A percentile compares a stretch with the other conserved stretches of the same genome.
phyloP scores from a whole-genome alignment of 1,140 invertebrate genomes.

The Choristoneura fumiferana region DNA sequence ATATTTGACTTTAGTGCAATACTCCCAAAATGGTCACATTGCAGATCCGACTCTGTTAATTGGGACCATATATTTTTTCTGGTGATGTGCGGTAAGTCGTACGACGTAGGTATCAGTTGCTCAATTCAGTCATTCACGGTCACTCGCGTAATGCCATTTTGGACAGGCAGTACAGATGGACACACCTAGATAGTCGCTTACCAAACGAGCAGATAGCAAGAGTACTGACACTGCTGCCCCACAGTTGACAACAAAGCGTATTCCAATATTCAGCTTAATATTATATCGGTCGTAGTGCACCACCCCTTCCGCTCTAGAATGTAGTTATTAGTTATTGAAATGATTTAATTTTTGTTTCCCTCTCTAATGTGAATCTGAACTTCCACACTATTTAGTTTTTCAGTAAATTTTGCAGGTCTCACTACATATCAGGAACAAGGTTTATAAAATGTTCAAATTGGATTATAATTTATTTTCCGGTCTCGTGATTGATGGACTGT shows the following conservation, averaged over 20 bases:
- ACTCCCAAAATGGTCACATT: too few relatives aligned
- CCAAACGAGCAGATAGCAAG: too few relatives aligned
- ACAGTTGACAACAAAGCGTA: neutral
- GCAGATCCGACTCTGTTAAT: too few relatives aligned
- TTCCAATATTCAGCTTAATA: neutral
- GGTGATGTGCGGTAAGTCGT: too few relatives aligned
- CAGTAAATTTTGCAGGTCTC: constrained; percentile 79
- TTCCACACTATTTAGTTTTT: constrained; percentile 74
- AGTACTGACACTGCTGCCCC: neutral
- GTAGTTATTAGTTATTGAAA: neutral
- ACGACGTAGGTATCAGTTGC: too few relatives aligned
- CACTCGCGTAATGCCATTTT: too few relatives aligned
- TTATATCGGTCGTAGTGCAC: neutral
- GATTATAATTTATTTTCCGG: constrained; percentile 53
- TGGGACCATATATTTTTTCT: too few relatives aligned
- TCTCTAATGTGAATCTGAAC: constrained; percentile 39
- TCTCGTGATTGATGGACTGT: constrained; percentile 54
- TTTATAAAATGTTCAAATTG: constrained; percentile 61
- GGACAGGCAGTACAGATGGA: too few relatives aligned
- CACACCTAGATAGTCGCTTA: too few relatives aligned
- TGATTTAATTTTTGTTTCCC: neutral
- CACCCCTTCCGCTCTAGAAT: neutral
- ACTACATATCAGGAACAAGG: constrained; percentile 76
- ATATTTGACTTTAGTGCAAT: too few relatives aligned
- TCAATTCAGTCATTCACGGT: too few relatives aligned